phyloP scores from a whole-genome alignment of 2,797 vertebrate species.

The Pelochelys cantorii region DNA sequence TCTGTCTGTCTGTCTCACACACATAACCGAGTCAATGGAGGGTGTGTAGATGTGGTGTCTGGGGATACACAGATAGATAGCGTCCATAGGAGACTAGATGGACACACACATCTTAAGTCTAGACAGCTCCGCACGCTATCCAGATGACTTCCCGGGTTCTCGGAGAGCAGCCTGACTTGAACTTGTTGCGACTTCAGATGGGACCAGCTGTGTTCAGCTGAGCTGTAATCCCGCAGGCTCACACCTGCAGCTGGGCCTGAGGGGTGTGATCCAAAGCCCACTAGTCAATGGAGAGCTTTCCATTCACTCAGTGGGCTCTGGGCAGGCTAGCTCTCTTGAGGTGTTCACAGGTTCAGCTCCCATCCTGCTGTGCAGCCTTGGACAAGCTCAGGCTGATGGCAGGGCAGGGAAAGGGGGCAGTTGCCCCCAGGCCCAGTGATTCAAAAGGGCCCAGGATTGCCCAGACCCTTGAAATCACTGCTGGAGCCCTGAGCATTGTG shows the following conservation, averaged over 20 bases:
- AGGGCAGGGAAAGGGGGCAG: too few relatives aligned
- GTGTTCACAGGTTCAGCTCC: neutral
- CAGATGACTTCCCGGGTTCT: neutral
- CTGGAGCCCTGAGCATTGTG: too few relatives aligned
- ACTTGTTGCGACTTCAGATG: neutral
- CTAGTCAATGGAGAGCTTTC: neutral
- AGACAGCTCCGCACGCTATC: neutral
- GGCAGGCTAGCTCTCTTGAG: neutral
- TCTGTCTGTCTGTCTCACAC: accelerated
- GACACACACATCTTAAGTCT: neutral
- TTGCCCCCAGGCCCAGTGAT: too few relatives aligned
- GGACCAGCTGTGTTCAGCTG: conserved; percentile 4
- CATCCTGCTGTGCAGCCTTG: accelerated
- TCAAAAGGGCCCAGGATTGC: too few relatives aligned
- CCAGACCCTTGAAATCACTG: too few relatives aligned
- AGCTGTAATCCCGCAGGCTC: neutral
- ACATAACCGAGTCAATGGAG: neutral
- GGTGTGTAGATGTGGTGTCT: neutral
- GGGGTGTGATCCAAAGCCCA: neutral
- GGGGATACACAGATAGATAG: neutral
- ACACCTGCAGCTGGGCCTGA: neutral
- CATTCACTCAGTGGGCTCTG: neutral
- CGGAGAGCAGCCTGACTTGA: neutral
- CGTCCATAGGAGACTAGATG: neutral
- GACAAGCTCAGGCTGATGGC: too few relatives aligned